Conservation (phyloP, 2,113 vertebrate species). For the Bubo blakistoni region DNA sequence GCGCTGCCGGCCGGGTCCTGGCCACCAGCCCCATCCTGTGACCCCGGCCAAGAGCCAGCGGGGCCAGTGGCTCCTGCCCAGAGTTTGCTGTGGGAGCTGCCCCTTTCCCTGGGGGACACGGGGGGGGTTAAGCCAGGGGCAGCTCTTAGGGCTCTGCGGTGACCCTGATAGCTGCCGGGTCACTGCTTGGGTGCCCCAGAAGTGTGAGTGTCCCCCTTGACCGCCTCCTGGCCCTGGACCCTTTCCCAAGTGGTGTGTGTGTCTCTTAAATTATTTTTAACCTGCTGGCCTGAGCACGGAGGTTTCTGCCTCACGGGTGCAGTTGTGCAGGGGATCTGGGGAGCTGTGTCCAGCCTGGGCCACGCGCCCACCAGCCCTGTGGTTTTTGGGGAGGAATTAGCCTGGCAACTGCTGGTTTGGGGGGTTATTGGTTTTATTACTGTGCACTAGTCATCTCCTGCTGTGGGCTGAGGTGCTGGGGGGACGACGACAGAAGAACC, state of each 20-base stretch:
- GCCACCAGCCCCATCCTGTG: neutral
- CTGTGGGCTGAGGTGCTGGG: neutral
- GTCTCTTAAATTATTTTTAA: constrained; percentile 64
- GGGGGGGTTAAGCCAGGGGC: neutral
- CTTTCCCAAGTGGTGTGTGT: constrained; percentile 18
- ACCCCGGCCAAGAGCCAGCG: too few species aligned
- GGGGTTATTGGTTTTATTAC: neutral
- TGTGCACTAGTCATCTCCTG: constrained; percentile 23
- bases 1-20: rapidly evolving
- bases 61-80: neutral
- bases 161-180: neutral
- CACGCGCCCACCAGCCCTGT: rapidly evolving
- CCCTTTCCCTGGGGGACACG: neutral
- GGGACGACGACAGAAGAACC: neutral
- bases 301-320: constrained; percentile 31
- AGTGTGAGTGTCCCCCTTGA: neutral
- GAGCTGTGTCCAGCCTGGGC: neutral
- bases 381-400: neutral
- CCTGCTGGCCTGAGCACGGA: neutral
- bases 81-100: neutral
- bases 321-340: neutral
- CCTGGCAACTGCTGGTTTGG: neutral
- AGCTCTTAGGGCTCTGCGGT: neutral
- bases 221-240: neutral
- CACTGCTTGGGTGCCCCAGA: neutral